phyloP scores from a whole-genome alignment of 1,140 invertebrate species.

The Eufriesea mexicana region DNA sequence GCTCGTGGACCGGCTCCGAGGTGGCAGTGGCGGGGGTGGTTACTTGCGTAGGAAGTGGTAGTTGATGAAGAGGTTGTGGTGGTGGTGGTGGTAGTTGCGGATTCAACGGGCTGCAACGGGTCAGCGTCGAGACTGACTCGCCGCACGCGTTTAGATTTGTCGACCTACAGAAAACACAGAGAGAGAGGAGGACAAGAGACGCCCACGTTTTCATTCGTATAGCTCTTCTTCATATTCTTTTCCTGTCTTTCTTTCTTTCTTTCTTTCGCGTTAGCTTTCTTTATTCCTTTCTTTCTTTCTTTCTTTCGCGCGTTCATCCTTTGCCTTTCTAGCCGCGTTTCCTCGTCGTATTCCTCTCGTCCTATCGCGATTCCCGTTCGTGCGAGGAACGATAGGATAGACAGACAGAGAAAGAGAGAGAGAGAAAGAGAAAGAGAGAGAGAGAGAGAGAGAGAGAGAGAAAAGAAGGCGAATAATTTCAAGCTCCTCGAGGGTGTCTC shows the following conservation, averaged over 20 bases:
- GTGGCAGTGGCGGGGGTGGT: constrained; percentile 81
- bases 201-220: constrained; percentile 65
- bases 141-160: constrained; percentile 83
- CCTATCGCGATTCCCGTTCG: constrained; percentile 11
- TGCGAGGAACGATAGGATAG: constrained; percentile 1
- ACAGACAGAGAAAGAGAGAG: constrained; percentile 22
- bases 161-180: constrained; percentile 83
- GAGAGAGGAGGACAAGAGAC: constrained; percentile 77
- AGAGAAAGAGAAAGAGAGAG: constrained; percentile 4
- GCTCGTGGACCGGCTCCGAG: constrained; percentile 81
- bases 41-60: constrained; percentile 83
- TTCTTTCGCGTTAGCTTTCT: not conserved
- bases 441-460: constrained; percentile 24
- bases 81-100: constrained; percentile 81
- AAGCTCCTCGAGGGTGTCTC: not conserved
- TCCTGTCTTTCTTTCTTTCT: constrained; percentile 32
- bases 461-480: constrained; percentile 14
- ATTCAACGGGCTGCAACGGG: constrained; percentile 83
- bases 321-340: constrained; percentile 19
- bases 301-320: not conserved
- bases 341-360: constrained; percentile 13
- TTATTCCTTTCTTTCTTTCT: not conserved
- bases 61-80: constrained; percentile 83
- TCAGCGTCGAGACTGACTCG: constrained; percentile 83
- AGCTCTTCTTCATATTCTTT: not conserved